Percentiles rank a stretch among this genome's conserved stretches.
Evolutionary conservation across 2,888 invertebrate genomes (phyloP).

Genomic region (Corbicula japonica): DNA sequence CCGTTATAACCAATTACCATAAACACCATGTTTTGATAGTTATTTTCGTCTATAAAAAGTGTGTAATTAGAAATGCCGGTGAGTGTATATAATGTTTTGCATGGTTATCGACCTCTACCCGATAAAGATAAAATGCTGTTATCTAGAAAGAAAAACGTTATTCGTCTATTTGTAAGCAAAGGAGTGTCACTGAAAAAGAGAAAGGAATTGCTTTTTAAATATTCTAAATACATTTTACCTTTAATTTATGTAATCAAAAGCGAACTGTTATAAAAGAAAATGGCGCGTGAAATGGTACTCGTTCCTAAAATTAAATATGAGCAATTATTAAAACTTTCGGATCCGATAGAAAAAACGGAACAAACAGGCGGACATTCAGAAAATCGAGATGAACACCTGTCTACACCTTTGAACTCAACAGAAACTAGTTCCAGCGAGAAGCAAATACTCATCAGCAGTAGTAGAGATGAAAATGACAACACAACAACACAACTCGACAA

Average conservation of each 20-base stretch:
- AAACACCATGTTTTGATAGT: too few species aligned
- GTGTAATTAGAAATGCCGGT: too few species aligned
- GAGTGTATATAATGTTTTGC: constrained; percentile 36
- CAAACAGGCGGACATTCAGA: neutral
- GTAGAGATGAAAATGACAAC: neutral
- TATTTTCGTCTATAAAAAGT: too few species aligned
- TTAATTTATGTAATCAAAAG: constrained; percentile 23
- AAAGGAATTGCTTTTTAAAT: constrained; percentile 25
- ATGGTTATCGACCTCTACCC: constrained; percentile 8
- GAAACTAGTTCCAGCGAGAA: neutral
- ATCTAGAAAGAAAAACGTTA: constrained; percentile 24
- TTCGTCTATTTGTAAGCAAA: constrained; percentile 34
- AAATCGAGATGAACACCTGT: neutral
- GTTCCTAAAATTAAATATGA: constrained; percentile 43
- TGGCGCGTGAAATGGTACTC: constrained; percentile 35
- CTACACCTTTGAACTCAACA: neutral
- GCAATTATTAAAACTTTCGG: constrained; percentile 19
- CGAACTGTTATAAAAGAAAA: constrained; percentile 22
- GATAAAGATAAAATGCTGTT: constrained; percentile 7
- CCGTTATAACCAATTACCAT: too few species aligned
- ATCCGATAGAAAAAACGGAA: neutral
- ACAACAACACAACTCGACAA: constrained; percentile 1
- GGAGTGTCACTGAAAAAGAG: constrained; percentile 13
- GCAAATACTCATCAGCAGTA: neutral
- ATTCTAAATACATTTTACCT: constrained; percentile 18